phyloP scores from a whole-genome alignment of 2,888 invertebrate species.

The Dicyrtoma fusca region DNA sequence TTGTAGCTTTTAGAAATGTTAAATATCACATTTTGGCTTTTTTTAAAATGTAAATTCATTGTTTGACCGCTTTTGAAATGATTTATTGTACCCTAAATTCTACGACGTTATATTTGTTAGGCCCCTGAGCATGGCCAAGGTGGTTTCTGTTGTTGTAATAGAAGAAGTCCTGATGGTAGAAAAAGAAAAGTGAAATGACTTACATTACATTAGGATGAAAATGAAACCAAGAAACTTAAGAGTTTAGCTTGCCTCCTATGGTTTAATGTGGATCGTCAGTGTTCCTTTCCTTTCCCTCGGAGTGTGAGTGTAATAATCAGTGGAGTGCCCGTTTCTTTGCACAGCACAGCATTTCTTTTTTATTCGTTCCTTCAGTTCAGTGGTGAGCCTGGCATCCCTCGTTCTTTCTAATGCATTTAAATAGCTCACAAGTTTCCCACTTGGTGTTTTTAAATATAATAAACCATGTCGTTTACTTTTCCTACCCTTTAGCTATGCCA shows the following conservation, averaged over 20 bases:
- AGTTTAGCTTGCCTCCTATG: conserved; percentile 20
- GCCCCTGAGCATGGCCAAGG: no score
- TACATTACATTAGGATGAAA: conserved; percentile 11
- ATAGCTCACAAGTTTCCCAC: conserved; percentile 20
- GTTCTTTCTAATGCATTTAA: conserved; percentile 18
- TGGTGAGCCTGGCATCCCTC: no score
- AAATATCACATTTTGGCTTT: no score
- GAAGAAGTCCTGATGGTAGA: not conserved
- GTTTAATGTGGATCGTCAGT: conserved; percentile 23
- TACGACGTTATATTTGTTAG: no score
- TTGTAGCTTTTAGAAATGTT: no score
- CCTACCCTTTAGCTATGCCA: not conserved
- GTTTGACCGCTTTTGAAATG: no score
- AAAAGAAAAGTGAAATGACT: conserved; percentile 7
- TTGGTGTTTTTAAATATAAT: conserved; percentile 10
- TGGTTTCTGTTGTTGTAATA: conserved; percentile 1
- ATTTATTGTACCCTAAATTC: no score
- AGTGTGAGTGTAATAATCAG: no score
- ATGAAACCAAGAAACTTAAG: not conserved
- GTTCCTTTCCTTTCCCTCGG: conserved; percentile 9
- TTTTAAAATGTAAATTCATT: no score
- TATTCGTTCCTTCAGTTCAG: no score
- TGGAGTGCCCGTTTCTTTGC: not conserved
- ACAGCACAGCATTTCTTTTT: no score
- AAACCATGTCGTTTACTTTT: conserved; percentile 4